Evolutionary conservation across 2,888 invertebrate species (phyloP).

Genomic region (Leptinotarsa haldemani): DNA sequence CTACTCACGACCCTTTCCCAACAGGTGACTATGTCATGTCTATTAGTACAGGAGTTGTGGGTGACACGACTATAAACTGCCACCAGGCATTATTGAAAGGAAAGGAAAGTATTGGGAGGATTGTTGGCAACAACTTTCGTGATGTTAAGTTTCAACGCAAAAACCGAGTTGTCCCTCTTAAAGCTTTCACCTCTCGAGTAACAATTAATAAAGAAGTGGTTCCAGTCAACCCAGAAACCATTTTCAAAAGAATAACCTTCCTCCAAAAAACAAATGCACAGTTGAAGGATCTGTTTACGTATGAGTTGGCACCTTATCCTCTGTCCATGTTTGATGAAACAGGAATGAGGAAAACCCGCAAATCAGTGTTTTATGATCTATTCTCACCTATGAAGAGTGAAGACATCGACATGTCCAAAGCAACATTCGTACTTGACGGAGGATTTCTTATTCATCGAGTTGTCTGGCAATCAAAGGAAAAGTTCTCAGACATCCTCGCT

Average conservation of each 20-base stretch:
- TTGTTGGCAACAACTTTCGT: constrained; percentile 51
- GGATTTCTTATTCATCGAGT: no score
- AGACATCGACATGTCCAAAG: no score
- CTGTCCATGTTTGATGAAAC: constrained; percentile 22
- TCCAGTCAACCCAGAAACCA: constrained; percentile 15
- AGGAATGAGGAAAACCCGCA: constrained; percentile 27
- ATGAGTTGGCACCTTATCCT: constrained; percentile 31
- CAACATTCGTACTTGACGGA: no score
- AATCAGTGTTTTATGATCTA: constrained; percentile 20
- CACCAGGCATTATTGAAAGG: constrained; percentile 52
- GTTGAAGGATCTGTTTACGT: constrained; percentile 24
- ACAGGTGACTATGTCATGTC: not conserved
- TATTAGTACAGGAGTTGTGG: constrained; percentile 43
- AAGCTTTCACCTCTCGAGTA: not conserved
- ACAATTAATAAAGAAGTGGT: not conserved
- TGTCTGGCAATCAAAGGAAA: no score
- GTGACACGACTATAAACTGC: constrained; percentile 52
- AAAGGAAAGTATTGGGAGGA: constrained; percentile 47
- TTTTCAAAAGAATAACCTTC: constrained; percentile 30
- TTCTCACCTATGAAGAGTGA: not conserved
- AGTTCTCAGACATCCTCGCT: no score
- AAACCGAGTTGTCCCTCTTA: constrained; percentile 46
- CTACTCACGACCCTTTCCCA: constrained; percentile 8
- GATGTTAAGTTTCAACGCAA: constrained; percentile 52
- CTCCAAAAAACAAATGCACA: constrained; percentile 23